Evolutionary conservation across 2,797 vertebrate genomes (phyloP), one percentile per base, ranked within the genome.

Genomic region (Phyllotis vaccarum): DNA sequence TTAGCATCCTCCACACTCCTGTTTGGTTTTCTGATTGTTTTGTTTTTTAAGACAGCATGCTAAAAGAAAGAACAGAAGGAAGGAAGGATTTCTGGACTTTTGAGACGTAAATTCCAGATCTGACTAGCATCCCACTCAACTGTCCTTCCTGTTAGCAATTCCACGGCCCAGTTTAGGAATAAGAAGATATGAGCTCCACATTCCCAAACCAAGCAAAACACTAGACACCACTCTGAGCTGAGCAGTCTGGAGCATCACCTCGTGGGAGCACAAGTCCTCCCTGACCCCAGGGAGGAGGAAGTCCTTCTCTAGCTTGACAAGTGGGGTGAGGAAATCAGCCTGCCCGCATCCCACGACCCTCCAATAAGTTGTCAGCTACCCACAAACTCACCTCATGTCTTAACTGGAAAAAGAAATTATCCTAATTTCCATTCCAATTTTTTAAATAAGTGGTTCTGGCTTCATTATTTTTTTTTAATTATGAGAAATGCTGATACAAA

Each of bases 391-490:
- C 27, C 46, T n/a, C 19, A 16, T 91, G 93, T 82, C 89, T 93
- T 78, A 85, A 86, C 62, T 40, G 34, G 17, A 76, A 74, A 90
- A 27, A 62, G 66, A 95, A 31, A 52, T 31, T 70, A 49, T 74
- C 34, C 16, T 85, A 29, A 72, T 81, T 64, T 37, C 81, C 16
- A 6, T 13, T 87, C 52, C 6, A 46, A 27, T 8, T 13, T 81
- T 40, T 87, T 64, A 66, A 64, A 85, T 87, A 86, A 70, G 49
- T 87, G 14, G 68, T 56, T 58, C 12, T 74, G 68, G 5, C 31
- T 92, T 60, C 24, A 37, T 92, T 86, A 24, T 22, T 56, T 82
- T 91, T 79, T 64, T 76, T n/a, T 66, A 60, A 78, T 91, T 79
- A 66, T 24, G 40, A 64, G 66, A 17, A 74, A 86, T 75, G 16